Evolutionary conservation across 2,113 vertebrate species (phyloP).

Genomic region (Fregetta grallaria): DNA sequence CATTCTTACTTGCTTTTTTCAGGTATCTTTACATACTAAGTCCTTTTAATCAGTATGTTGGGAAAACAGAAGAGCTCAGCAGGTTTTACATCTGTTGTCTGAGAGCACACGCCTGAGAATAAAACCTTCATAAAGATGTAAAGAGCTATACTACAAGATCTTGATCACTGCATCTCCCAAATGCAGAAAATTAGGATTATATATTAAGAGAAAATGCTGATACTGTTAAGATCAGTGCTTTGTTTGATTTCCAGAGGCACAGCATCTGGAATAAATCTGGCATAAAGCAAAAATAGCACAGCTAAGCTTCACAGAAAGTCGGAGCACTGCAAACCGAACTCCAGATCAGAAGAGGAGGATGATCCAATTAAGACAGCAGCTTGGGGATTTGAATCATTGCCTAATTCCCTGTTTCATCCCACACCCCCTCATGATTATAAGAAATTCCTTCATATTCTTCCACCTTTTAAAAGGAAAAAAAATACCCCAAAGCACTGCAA

Average conservation of each 20-base stretch:
- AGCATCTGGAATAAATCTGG: slow-evolving; percentile 11
- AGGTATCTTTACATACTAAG: neutral
- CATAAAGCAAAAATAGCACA: neutral
- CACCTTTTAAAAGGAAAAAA: neutral
- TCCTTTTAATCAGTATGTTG: neutral
- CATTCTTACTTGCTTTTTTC: neutral
- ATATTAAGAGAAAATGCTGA: neutral
- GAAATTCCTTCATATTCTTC: neutral
- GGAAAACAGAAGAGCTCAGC: neutral
- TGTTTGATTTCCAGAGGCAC: neutral
- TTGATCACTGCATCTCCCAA: neutral
- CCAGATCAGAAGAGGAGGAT: neutral
- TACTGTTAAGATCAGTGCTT: neutral
- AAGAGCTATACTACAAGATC: neutral
- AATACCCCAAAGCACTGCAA: neutral
- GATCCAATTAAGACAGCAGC: slow-evolving; percentile 30
- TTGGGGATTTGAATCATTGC: neutral
- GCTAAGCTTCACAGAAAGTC: neutral
- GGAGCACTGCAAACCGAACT: neutral
- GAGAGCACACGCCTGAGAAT: neutral
- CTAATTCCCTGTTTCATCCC: neutral
- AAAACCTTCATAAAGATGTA: neutral
- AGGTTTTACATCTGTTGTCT: neutral
- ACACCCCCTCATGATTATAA: neutral
- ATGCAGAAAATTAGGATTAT: neutral